phyloP scores from a whole-genome alignment of 1,140 invertebrate genomes.

The Protaetia brevitarsis region DNA sequence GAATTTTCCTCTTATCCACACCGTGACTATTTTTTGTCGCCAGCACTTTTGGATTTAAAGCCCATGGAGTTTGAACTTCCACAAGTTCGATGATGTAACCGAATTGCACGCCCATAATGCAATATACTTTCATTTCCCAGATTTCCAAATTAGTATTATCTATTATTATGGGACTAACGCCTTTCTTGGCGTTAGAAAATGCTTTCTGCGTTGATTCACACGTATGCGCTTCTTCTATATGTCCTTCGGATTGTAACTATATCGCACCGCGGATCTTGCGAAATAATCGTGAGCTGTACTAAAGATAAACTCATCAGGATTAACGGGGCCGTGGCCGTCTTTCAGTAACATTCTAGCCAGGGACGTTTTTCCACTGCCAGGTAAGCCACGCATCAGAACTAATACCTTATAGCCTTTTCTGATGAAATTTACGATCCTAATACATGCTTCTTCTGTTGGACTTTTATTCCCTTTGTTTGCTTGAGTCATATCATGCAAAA shows the following conservation, averaged over 20 bases:
- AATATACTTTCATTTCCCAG: conserved; percentile 80
- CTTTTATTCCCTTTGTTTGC: background rate
- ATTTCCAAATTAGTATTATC: conserved; percentile 78
- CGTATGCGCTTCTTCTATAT: conserved; percentile 67
- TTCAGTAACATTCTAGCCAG: conserved; percentile 60
- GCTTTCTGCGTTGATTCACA: conserved; percentile 67
- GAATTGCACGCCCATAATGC: conserved; percentile 56
- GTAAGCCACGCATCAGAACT: conserved; percentile 72
- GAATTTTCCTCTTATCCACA: conserved; percentile 63
- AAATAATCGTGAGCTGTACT: conserved; percentile 81
- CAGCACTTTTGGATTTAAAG: conserved; percentile 58
- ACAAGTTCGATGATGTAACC: conserved; percentile 73
- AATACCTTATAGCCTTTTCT: conserved; percentile 56
- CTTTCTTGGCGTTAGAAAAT: conserved; percentile 52
- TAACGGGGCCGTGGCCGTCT: conserved; percentile 45
- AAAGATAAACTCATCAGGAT: conserved; percentile 53
- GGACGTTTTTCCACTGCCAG: conserved; percentile 79
- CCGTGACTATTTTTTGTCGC: conserved; percentile 60
- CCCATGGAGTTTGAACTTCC: conserved; percentile 75
- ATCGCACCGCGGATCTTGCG: conserved; percentile 53
- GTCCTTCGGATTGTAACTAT: conserved; percentile 58
- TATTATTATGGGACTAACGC: conserved; percentile 75
- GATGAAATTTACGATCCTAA: conserved; percentile 41
- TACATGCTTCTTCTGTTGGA: background rate
- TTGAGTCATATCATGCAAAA: too few species aligned